Evolutionary conservation across 2,113 vertebrate genomes (phyloP), one percentile per base, ranked within the genome.

Genomic region (Xenopus laevis): DNA sequence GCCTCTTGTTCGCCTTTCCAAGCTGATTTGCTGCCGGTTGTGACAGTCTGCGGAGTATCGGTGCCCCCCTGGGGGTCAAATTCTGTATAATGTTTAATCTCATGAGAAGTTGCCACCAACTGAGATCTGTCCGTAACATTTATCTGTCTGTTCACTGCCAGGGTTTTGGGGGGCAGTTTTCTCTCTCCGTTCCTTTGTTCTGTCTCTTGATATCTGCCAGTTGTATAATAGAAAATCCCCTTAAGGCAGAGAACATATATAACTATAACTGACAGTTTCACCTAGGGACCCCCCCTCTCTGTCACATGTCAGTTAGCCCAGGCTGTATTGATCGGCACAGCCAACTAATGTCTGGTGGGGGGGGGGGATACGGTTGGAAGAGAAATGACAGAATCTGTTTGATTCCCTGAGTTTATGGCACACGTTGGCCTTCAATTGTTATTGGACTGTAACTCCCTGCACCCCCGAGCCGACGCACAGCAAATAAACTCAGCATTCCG

Each of bases 51-150:
- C 53, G 58, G 44, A 70, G 45, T 18, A 20, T 20, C 10, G n/a
- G 30, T 15, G n/a, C n/a, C n/a, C n/a, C 15, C 4, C 15, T 13
- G 2, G 3, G 10, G 8, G 10, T 4, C 10, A 9, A 10, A 10
- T 18, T 18, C 53, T n/a, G 61, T 72, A 1, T 40, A n/a, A 50
- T 71, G 10, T 62, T 52, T 18, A 30, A 62, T 71, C 58, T 33
- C 70, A 17, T 3, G 70, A 71, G 70, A 52, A 15, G 10, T 44
- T 50, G 17, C n/a, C n/a, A n/a, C n/a, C n/a, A n/a, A n/a, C n/a
- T n/a, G n/a, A n/a, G n/a, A n/a, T n/a, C n/a, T n/a, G n/a, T n/a
- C n/a, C n/a, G n/a, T n/a, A n/a, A n/a, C n/a, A n/a, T n/a, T n/a
- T n/a, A 7, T 11, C 45, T 40, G 45, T 18, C 30, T 17, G n/a